phyloP scores from a whole-genome alignment of 1,140 invertebrate species.

The Ruditapes philippinarum region DNA sequence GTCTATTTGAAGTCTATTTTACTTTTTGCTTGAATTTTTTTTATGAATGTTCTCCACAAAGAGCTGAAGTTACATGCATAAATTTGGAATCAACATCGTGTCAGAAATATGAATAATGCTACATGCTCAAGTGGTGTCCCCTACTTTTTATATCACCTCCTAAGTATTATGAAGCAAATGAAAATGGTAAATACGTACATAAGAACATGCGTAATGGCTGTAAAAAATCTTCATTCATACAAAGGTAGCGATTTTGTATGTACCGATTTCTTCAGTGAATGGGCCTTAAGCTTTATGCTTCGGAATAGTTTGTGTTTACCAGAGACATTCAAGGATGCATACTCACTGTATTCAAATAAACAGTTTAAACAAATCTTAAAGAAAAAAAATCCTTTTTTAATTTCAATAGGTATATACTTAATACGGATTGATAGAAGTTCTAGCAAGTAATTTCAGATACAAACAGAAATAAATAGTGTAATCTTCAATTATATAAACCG shows the following conservation, averaged over 20 bases:
- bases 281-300: neutral
- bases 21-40: slow-evolving; percentile 41
- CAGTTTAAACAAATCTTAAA: no score
- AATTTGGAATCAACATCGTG: slow-evolving; percentile 9
- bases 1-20: no score
- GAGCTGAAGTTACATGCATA: neutral
- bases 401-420: no score
- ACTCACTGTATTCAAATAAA: neutral
- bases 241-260: neutral
- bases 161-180: neutral
- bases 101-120: neutral
- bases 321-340: neutral
- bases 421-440: no score
- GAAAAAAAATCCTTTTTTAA: no score
- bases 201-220: no score
- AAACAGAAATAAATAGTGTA: no score
- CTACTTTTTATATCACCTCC: neutral
- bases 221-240: no score
- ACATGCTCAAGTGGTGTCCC: neutral
- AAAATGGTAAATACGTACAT: neutral
- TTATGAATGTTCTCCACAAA: neutral
- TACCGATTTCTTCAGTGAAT: neutral
- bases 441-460: no score
- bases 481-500: no score
- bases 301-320: neutral